A percentile compares a stretch with the other conserved stretches of the same genome.
These are phyloP conservation scores for Phalacrocorax pelagicus DNA, from an alignment of 2,113 vertebrate genomes.

Conservation along the genomic window DNA sequence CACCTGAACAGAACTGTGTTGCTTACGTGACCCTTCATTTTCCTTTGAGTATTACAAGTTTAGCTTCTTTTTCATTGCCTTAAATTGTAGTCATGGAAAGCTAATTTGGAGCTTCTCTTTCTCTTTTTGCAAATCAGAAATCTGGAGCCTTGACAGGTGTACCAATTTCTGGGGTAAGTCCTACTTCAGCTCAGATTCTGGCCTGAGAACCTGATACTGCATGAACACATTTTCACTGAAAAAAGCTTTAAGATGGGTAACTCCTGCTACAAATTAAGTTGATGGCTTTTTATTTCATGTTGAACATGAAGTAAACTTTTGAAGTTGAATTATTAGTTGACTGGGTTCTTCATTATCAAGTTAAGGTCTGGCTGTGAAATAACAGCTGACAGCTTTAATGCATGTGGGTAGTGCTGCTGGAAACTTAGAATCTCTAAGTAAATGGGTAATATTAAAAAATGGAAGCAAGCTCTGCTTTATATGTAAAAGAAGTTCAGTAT, in stretches of 20 bases:
- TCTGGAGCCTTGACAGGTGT: slow-evolving; percentile 87
- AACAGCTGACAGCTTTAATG: not conserved
- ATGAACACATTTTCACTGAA: not conserved
- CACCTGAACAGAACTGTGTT: not conserved
- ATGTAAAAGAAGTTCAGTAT: not conserved
- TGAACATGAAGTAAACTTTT: not conserved
- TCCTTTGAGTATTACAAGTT: not conserved
- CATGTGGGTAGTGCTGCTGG: not conserved
- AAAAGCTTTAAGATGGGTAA: not conserved
- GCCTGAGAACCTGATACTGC: not conserved
- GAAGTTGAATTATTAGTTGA: not conserved
- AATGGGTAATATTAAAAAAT: not conserved
- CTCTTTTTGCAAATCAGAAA: slow-evolving; percentile 77
- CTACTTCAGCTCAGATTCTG: not conserved
- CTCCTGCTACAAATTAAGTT: not conserved
- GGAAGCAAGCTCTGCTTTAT: not conserved
- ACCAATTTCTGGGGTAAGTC: slow-evolving; percentile 95
- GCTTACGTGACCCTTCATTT: not conserved
- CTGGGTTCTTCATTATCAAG: not conserved
- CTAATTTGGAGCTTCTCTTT: not conserved
- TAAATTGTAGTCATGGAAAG: not conserved
- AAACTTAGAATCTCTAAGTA: not conserved
- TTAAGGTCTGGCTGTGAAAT: not conserved
- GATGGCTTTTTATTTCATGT: not conserved
- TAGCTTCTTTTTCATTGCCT: not conserved